A percentile compares a stretch with the other conserved stretches of the same genome.
These are phyloP conservation scores for Ciconia nigra DNA, from an alignment of 2,797 vertebrate species.

Conservation along the genomic window DNA sequence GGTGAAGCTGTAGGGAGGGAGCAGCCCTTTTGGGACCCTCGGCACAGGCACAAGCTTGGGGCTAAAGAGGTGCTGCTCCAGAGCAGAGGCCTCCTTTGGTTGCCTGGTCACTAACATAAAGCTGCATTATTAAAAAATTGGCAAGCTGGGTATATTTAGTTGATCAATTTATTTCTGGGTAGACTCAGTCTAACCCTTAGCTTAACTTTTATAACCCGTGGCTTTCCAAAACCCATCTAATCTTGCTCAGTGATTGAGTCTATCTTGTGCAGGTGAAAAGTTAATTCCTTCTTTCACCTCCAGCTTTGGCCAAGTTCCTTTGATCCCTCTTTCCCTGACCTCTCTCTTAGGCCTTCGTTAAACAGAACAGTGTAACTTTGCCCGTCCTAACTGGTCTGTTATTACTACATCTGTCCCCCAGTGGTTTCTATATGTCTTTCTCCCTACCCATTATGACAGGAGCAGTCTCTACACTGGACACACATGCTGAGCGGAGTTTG, in stretches of 20 bases:
- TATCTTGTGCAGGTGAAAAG: not conserved
- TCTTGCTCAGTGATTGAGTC: not conserved
- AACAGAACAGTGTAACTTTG: not conserved
- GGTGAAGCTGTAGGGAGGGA: not conserved
- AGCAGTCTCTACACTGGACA: fast-evolving
- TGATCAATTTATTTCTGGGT: not conserved
- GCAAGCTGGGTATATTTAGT: not conserved
- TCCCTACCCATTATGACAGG: fast-evolving
- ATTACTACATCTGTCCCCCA: not conserved
- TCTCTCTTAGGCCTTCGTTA: not conserved
- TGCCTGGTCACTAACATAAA: not conserved
- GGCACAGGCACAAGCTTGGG: not conserved
- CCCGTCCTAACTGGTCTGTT: not conserved
- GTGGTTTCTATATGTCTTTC: not conserved
- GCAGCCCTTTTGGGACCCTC: not conserved
- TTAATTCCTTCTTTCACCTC: constrained; percentile 7
- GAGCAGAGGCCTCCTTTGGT: not conserved
- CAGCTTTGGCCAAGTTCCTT: not conserved
- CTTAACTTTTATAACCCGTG: not conserved
- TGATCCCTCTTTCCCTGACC: not conserved
- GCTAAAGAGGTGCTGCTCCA: not conserved
- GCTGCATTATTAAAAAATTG: not conserved
- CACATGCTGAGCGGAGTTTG: fast-evolving
- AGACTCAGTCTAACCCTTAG: not conserved
- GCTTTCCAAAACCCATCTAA: not conserved